Conservation (phyloP, 2,888 invertebrate species). For the Mechanitis messenoides region DNA sequence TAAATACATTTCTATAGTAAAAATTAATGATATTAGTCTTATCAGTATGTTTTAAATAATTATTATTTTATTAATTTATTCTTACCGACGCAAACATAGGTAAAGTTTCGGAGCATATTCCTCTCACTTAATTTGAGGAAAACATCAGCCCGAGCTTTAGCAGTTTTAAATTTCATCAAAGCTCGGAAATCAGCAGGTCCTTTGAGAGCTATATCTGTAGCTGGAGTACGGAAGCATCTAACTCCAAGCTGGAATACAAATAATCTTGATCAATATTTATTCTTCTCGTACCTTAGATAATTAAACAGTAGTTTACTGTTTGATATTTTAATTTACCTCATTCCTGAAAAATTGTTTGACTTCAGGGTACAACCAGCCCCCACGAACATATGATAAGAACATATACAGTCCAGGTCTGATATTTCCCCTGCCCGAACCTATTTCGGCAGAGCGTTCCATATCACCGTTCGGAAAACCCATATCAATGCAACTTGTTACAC, state of each 20-base stretch:
- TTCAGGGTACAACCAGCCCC: constrained; percentile 10
- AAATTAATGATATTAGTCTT: not conserved
- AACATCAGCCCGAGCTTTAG: not conserved
- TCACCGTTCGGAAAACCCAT: constrained; percentile 2
- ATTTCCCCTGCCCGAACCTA: not conserved
- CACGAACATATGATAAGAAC: constrained; percentile 7
- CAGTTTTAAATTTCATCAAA: not conserved
- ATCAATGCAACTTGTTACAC: not conserved
- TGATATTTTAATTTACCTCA: not conserved
- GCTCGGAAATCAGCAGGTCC: not conserved
- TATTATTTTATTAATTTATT: not conserved
- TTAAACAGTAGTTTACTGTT: too few relatives aligned
- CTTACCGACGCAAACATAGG: constrained; percentile 2
- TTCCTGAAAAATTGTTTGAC: constrained; percentile 6
- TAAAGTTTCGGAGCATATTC: constrained; percentile 1
- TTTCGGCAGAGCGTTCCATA: not conserved
- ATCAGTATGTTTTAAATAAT: not conserved
- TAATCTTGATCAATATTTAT: not conserved
- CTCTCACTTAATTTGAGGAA: not conserved
- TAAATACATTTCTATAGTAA: too few relatives aligned
- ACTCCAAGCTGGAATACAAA: constrained; percentile 2
- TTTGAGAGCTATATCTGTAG: not conserved
- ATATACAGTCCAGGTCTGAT: not conserved
- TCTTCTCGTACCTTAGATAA: too few relatives aligned
- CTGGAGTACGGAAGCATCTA: not conserved